These are phyloP conservation scores for Sphaerophoria rueppellii DNA, from an alignment of 2,888 invertebrate genomes.

Conservation along the genomic window DNA sequence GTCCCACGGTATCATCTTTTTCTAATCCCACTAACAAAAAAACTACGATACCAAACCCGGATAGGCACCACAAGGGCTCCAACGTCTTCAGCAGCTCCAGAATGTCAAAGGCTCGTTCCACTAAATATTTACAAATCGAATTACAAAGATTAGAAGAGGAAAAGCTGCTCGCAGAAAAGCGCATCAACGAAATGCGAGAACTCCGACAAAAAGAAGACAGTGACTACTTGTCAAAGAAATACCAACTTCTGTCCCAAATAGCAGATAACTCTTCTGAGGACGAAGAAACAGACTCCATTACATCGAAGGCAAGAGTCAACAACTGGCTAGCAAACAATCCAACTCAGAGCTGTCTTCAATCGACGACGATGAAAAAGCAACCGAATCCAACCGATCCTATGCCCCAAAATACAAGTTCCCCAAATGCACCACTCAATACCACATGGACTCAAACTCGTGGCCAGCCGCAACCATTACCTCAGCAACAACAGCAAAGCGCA, in stretches of 20 bases:
- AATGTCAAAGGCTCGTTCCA: conserved; percentile 1
- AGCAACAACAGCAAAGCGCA: conserved; percentile 5
- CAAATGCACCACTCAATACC: conserved; percentile 1
- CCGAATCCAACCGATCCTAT: not conserved
- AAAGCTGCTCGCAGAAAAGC: not conserved
- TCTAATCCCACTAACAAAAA: not conserved
- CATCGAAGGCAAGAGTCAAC: not conserved
- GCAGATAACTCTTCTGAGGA: not conserved
- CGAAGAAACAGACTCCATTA: not conserved
- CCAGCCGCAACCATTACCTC: conserved; percentile 7
- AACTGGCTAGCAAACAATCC: not conserved
- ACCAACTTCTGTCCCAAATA: conserved; percentile 17
- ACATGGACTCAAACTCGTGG: conserved; percentile 4
- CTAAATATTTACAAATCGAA: conserved; percentile 9
- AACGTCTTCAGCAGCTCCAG: not conserved
- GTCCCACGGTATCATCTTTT: not conserved
- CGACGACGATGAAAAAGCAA: conserved; percentile 9
- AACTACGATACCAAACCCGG: not conserved
- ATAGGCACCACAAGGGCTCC: not conserved
- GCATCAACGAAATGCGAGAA: conserved; percentile 3
- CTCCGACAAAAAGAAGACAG: conserved; percentile 4
- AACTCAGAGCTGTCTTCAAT: conserved; percentile 8
- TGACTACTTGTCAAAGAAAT: conserved; percentile 6
- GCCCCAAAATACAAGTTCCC: not conserved
- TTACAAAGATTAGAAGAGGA: conserved; percentile 9